phyloP scores from a whole-genome alignment of 2,888 invertebrate species.

The Amblyjoppa fuscipennis region DNA sequence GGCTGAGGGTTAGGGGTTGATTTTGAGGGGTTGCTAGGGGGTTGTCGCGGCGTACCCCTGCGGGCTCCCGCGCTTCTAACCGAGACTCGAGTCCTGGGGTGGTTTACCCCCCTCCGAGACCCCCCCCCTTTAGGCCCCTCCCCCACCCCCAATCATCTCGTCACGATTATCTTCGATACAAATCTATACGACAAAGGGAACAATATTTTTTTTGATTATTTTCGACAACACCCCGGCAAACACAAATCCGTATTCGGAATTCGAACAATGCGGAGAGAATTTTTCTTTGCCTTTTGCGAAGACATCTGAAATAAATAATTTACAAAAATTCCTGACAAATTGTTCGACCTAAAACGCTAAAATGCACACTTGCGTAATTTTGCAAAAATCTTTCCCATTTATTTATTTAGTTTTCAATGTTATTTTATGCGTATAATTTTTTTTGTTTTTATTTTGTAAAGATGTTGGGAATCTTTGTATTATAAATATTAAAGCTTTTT shows the following conservation, averaged over 20 bases:
- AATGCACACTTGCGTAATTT: background rate
- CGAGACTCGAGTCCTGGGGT: conserved; percentile 74
- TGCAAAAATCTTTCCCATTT: too few species aligned
- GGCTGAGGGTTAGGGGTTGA: conserved; percentile 79
- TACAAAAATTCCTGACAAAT: background rate
- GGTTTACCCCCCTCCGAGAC: conserved; percentile 78
- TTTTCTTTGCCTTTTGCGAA: background rate
- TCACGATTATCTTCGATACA: conserved; percentile 47
- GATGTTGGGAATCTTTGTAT: too few species aligned
- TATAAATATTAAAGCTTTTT: too few species aligned
- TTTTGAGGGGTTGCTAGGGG: conserved; percentile 85
- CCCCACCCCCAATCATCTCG: conserved; percentile 39
- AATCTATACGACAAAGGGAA: conserved; percentile 45
- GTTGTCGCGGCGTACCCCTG: conserved; percentile 85
- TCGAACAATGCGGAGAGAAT: background rate
- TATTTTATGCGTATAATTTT: too few species aligned
- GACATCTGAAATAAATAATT: background rate
- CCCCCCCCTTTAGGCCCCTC: background rate
- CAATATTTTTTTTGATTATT: conserved; percentile 23
- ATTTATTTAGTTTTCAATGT: too few species aligned
- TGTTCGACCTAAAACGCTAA: background rate
- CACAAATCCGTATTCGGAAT: background rate
- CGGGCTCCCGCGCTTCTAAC: conserved; percentile 82
- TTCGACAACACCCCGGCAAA: background rate
- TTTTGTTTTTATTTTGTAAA: too few species aligned